Evolutionary conservation across 2,888 invertebrate species (phyloP), one percentile per base, ranked within the genome.

Genomic region (Strigamia transsilvanica): DNA sequence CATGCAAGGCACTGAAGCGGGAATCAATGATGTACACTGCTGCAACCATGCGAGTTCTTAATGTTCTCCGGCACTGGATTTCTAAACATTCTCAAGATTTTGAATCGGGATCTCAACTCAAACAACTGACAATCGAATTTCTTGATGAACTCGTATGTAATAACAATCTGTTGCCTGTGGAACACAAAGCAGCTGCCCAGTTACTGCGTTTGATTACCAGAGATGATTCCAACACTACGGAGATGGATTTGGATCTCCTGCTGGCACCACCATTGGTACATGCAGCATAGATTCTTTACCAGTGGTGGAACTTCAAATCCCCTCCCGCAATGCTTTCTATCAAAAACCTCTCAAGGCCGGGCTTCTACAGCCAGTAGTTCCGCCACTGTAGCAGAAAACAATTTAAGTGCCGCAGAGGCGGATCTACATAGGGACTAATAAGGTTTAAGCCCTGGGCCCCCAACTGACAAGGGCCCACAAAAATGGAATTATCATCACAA

Each of bases 41-140:
- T n/a, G 96, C 96, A 82, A 96, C 96, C 0, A 96, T 96, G 96
- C 89, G 97, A 83, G 96, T 96, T 0, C 90, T 97, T 0, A 96
- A 95, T 87, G 96, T 97, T 1, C 90, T 97, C 79, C 91, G 95
- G 83, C 96, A 96, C 87, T 97, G 97, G 97, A 93, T 95, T 42
- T 94, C 94, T 0, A 96, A 96, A 88, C 96, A 96, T 87, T 92
- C 94, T 0, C 94, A 94, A 88, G 95, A 96, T 88, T 96, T 96
- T 88, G 94, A 94, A 89, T 91, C 91, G 15, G 93, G 95, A 86
- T 91, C 91, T 66, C 91, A 91, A 82, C 90, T 97, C 83, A 93
- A 94, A 84, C 91, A 91, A 32, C 89, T 94, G 85, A 94, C 96
- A 0, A 93, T 94, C 86, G 94, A 94, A 86, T 95, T 96, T 87